Evolutionary conservation across 1,140 invertebrate species (phyloP).

Genomic region (Temnothorax curvispinosus): DNA sequence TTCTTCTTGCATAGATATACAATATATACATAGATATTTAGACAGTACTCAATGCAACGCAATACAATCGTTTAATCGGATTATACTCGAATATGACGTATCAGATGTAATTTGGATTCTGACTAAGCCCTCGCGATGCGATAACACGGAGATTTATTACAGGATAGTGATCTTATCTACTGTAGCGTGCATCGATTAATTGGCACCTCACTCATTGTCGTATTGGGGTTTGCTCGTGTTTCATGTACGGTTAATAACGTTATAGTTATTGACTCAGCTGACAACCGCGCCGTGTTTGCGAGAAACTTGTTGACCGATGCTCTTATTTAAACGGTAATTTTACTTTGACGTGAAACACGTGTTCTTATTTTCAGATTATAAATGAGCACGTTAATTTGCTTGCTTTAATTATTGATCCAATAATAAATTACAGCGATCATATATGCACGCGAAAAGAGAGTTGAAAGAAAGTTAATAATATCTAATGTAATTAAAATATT

Average conservation of each 20-base stretch:
- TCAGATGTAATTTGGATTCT: constrained; percentile 6
- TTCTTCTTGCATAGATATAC: neutral
- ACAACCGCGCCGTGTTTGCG: neutral
- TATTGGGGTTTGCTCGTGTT: neutral
- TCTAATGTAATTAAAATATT: neutral
- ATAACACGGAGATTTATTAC: constrained; percentile 21
- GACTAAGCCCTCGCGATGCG: neutral
- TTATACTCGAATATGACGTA: constrained; percentile 4
- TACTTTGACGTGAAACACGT: neutral
- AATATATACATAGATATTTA: neutral
- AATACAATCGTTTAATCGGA: constrained; percentile 3
- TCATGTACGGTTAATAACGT: neutral
- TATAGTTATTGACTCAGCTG: neutral
- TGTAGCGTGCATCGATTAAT: constrained; percentile 12
- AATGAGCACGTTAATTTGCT: neutral
- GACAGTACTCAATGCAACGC: neutral
- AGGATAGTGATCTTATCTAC: constrained; percentile 4
- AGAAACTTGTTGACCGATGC: neutral
- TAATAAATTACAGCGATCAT: neutral
- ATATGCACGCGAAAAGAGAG: neutral
- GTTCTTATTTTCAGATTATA: neutral
- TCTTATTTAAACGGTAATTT: constrained; percentile 11
- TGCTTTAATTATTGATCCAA: neutral
- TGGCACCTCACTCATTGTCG: neutral
- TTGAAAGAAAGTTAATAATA: neutral